These are phyloP conservation scores for Bujurquina vittata DNA, from an alignment of 2,113 vertebrate species.

Conservation along the genomic window DNA sequence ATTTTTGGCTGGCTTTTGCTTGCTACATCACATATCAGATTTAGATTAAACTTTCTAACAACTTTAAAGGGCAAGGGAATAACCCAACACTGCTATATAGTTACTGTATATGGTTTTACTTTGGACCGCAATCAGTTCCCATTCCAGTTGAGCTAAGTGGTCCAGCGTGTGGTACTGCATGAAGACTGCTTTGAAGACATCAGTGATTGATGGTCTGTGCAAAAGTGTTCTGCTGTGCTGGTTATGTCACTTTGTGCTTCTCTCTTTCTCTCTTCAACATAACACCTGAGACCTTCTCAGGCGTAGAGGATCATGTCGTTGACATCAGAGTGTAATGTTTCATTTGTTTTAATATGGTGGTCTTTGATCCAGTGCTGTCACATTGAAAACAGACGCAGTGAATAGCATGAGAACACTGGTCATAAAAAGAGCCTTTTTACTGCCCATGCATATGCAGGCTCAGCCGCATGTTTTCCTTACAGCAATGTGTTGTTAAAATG, in stretches of 20 bases:
- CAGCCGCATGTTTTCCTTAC: slow-evolving; percentile 34
- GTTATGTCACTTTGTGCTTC: slow-evolving; percentile 33
- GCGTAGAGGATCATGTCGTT: slow-evolving; percentile 19
- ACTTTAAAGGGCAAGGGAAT: background rate
- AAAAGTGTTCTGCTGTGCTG: slow-evolving; percentile 15
- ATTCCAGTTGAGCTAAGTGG: slow-evolving; percentile 3
- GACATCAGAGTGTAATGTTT: slow-evolving; percentile 36
- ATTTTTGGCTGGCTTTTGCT: too few species aligned
- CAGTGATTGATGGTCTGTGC: slow-evolving; percentile 59
- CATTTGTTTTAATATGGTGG: slow-evolving; percentile 9
- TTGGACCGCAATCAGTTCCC: slow-evolving; percentile 1
- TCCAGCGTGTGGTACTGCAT: slow-evolving; percentile 19
- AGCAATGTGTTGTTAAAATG: slow-evolving; percentile 25
- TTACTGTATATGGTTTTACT: slow-evolving; percentile 19
- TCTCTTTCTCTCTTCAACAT: background rate
- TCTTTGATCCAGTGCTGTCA: slow-evolving; percentile 49
- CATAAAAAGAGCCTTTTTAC: slow-evolving; percentile 42
- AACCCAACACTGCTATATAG: background rate
- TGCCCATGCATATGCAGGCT: slow-evolving; percentile 9
- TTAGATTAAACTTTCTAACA: background rate
- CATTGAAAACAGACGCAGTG: slow-evolving; percentile 58
- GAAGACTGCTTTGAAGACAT: slow-evolving; percentile 28
- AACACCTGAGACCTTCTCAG: slow-evolving; percentile 43
- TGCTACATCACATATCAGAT: background rate
- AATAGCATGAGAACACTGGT: slow-evolving; percentile 35